A percentile compares a stretch with the other conserved stretches of the same genome.
Conservation (phyloP, 64 coral and sea anemone species). For the Montipora foliosa region DNA sequence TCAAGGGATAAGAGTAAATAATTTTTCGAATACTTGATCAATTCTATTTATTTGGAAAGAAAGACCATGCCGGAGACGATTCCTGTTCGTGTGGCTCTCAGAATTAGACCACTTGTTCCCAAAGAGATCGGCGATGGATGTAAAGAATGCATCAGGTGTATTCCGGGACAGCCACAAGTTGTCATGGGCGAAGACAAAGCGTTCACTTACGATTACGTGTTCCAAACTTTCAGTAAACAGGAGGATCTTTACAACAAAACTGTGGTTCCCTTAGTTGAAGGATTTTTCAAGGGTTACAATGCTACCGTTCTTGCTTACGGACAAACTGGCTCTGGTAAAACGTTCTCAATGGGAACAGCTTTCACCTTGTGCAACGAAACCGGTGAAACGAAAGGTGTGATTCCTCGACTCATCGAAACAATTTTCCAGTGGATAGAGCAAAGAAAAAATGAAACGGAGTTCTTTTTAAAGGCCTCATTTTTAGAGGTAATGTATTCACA, state of each 20-base stretch:
- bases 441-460: constrained; percentile 78
- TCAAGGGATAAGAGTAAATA: constrained; percentile 14
- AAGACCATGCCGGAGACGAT: constrained; percentile 73
- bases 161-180: constrained; percentile 87
- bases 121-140: constrained; percentile 93
- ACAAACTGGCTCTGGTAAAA: constrained; percentile 97
- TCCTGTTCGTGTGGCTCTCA: constrained; percentile 89
- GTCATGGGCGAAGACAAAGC: constrained; percentile 91
- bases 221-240: constrained; percentile 64
- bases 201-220: constrained; percentile 98
- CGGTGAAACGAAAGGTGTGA: constrained; percentile 68
- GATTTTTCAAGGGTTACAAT: constrained; percentile 94
- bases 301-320: constrained; percentile 95
- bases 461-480: constrained; percentile 91
- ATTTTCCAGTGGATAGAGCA: constrained; percentile 80
- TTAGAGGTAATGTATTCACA: constrained; percentile 69
- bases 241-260: constrained; percentile 75
- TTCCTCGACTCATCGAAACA: constrained; percentile 80
- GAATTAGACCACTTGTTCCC: constrained; percentile 87
- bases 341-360: constrained; percentile 95
- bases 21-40: constrained; percentile 8
- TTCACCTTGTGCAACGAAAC: constrained; percentile 78
- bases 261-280: constrained; percentile 82
- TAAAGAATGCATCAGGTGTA: constrained; percentile 80
- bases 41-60: background rate